Percentiles rank a stretch among this genome's conserved stretches.
phyloP scores from a whole-genome alignment of 2,797 vertebrate species.

The Adrianichthys oophorus region DNA sequence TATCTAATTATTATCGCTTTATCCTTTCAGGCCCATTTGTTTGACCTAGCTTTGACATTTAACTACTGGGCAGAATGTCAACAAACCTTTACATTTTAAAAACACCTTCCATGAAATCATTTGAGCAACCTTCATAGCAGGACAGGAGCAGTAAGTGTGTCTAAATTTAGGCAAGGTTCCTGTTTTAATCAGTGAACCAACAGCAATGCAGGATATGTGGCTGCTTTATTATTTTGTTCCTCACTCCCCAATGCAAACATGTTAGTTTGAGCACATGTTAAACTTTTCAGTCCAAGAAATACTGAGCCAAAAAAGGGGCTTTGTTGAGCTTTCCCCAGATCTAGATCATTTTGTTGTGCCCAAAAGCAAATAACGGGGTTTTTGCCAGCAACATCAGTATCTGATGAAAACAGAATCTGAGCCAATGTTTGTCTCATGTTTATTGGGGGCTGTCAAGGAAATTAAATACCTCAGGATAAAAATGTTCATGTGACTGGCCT shows the following conservation, averaged over 20 bases:
- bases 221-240: slow-evolving; percentile 26
- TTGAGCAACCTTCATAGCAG: slow-evolving; percentile 44
- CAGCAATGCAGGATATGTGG: slow-evolving; percentile 42
- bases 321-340: not conserved
- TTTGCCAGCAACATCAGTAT: slow-evolving; percentile 11
- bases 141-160: slow-evolving; percentile 37
- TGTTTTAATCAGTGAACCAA: slow-evolving; percentile 68
- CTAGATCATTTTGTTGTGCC: not conserved
- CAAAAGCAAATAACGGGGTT: not conserved
- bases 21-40: no score
- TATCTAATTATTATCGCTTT: no score
- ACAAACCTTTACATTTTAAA: slow-evolving; percentile 54
- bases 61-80: slow-evolving; percentile 30
- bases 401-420: slow-evolving; percentile 14
- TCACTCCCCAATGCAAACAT: slow-evolving; percentile 6
- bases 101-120: slow-evolving; percentile 62
- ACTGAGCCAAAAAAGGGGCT: slow-evolving; percentile 1
- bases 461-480: slow-evolving; percentile 44
- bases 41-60: no score
- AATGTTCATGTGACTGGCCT: slow-evolving; percentile 10
- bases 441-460: slow-evolving; percentile 52
- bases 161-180: slow-evolving; percentile 71
- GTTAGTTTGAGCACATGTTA: not conserved
- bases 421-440: slow-evolving; percentile 47
- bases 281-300: slow-evolving; percentile 1